Evolutionary conservation across 2,888 invertebrate genomes (phyloP), one percentile per base, ranked within the genome.

Genomic region (Cephus spinipes): DNA sequence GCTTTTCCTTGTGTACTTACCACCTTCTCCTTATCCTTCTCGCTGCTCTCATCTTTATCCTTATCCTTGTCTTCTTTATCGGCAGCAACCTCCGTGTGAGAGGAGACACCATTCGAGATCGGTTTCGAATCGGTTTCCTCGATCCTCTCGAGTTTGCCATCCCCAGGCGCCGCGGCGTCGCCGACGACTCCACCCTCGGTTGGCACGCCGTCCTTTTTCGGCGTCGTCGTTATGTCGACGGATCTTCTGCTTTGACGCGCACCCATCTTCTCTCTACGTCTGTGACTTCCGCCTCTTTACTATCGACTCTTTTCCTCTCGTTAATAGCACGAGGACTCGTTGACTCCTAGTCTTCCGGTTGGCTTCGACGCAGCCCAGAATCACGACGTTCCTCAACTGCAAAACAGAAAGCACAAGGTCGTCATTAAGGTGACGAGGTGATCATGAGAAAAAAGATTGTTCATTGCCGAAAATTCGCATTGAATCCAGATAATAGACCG

Each of bases 161-260:
- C 91, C 73, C 91, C 89, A 79, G 90, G 88, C 78, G 88, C 90
- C 31, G 88, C 89, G 36, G 88, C 89, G 82, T 93, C 93, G 81
- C 95, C 96, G 87, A 94, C 94, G 80, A 93, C 93, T 75, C 93
- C 83, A 35, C 88, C 88, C 76, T 89, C 90, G 71, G 85, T 87
- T 79, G 94, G 94, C 81, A 92, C 89, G 73, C 92, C 93, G 81
- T 93, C 93, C 88, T 93, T 93, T 91, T 92, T 93, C 81, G 93
- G 94, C 90, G 93, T 95, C 92, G 96, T 96, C 87, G 95, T 95
- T 92, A 96, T 96, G 92, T 96, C 96, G 92, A 96, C 96, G 89
- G 96, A 97, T 93, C 96, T 95, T 93, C 96, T 96, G 93, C 96
- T 96, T 94, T 96, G 96, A 93, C 95, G 95, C 92, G 95, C 96